Base-by-base conservation (phyloP, 2,113 vertebrate species). In the Chlamydotis undulata region DNA sequence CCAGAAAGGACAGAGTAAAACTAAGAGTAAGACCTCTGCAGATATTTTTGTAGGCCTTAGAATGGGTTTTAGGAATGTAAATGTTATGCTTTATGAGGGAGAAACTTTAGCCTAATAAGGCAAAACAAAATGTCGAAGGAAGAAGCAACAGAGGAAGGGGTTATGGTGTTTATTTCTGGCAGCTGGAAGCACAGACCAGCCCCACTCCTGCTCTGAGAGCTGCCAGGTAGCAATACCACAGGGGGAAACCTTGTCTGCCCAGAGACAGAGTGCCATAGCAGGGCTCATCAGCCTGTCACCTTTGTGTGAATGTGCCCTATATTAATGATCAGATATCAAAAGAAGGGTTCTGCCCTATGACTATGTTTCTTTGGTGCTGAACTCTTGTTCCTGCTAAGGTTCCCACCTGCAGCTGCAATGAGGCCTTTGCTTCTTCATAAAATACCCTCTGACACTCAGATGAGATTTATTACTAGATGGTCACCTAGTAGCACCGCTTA, bases 71-170 rank as follows among this genome's bases (percentile, higher is more conserved):
- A 93, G 93, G 93, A 97, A 96, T 96, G 93, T 96, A 97, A 97
- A 96, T 65, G 95, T 96, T 97, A 96, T 93, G 91, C 70, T 96
- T 95, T 64, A 39, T 52, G 53, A 94, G 61, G 26, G 70, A 97
- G 93, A 96, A 94, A 87, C 87, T 89, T 89, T 91, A 91, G 69
- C 95, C 96, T 97, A 97, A 97, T 96, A 97, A 97, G 94, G 95
- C 87, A 96, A 95, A 95, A 94, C 2, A 13, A 94, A 89, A 93
- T 12, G 61, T 31, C 2, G 11, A 78, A 87, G 70, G 57, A 92
- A 83, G 77, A 59, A 67, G 68, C 55, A 65, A 50, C n/a, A 88
- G 77, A 81, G 37, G 41, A 91, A 71, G 41, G n/a, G 35, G 77
- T 56, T 79, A 53, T 5, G 21, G 43, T 83, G 83, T 97, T 91